These are phyloP conservation scores for Dicentrarchus labrax DNA, from an alignment of 2,113 vertebrate species.

Conservation along the genomic window DNA sequence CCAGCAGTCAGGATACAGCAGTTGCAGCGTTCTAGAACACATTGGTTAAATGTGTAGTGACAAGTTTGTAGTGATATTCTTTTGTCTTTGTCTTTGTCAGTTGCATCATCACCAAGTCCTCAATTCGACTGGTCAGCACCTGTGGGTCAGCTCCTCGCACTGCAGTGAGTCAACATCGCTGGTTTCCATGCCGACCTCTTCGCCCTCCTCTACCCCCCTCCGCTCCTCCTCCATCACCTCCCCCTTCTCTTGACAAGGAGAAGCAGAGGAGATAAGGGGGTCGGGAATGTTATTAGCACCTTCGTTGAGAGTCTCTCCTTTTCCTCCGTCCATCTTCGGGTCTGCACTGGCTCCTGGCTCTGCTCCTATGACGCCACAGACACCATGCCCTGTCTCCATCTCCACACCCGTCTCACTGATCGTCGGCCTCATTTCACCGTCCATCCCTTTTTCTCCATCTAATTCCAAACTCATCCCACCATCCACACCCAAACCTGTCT, in stretches of 20 bases:
- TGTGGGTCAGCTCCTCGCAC: slow-evolving; percentile 37
- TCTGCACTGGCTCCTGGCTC: background rate
- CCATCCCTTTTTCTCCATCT: background rate
- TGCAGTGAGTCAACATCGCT: slow-evolving; percentile 6
- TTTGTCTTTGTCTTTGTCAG: background rate
- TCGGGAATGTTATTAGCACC: background rate
- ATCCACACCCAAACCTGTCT: slow-evolving; percentile 7
- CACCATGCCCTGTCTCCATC: slow-evolving; percentile 15
- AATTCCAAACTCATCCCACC: background rate
- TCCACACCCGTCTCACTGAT: background rate
- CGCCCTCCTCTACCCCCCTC: slow-evolving; percentile 3
- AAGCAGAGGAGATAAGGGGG: background rate
- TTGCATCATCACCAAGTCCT: background rate
- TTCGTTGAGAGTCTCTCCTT: slow-evolving; percentile 6
- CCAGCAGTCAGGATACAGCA: slow-evolving; percentile 18
- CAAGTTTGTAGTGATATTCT: slow-evolving; percentile 3
- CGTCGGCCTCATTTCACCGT: background rate
- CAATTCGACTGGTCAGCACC: slow-evolving; percentile 63
- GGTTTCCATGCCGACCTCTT: slow-evolving; percentile 47
- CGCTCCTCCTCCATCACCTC: slow-evolving; percentile 24
- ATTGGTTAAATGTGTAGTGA: background rate
- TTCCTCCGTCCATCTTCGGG: slow-evolving; percentile 28
- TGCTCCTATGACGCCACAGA: background rate
- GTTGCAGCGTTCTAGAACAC: background rate
- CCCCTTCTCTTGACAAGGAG: slow-evolving; percentile 11